These are phyloP conservation scores for Indicator maculatus DNA, from an alignment of 2,113 vertebrate genomes.

Conservation along the genomic window DNA sequence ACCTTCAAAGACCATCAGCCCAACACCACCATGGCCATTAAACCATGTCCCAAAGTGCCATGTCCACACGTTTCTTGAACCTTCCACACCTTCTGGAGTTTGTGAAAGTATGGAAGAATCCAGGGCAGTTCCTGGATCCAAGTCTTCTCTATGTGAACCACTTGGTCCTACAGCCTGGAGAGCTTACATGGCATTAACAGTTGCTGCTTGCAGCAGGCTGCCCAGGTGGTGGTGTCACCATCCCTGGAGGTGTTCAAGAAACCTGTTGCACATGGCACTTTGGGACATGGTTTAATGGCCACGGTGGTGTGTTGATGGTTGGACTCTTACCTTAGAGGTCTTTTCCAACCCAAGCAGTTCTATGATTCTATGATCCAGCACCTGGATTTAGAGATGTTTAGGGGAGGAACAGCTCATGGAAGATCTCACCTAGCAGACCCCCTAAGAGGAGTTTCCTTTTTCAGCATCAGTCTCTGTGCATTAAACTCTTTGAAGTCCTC, in stretches of 20 bases:
- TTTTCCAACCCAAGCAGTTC: too few relatives aligned
- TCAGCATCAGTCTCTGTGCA: neutral
- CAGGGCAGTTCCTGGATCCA: neutral
- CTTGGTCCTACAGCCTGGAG: neutral
- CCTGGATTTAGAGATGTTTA: neutral
- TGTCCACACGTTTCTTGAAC: too few relatives aligned
- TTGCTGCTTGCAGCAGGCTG: neutral
- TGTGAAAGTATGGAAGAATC: neutral
- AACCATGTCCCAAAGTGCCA: too few relatives aligned
- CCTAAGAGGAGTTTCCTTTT: neutral
- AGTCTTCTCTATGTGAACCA: neutral
- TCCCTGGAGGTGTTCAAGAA: too few relatives aligned
- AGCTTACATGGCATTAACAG: neutral
- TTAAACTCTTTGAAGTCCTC: neutral
- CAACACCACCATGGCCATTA: too few relatives aligned
- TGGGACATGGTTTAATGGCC: too few relatives aligned
- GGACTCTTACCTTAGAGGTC: too few relatives aligned
- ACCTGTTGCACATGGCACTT: too few relatives aligned
- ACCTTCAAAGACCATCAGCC: accelerated
- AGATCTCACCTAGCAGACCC: neutral
- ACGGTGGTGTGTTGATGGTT: too few relatives aligned
- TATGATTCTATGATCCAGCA: neutral
- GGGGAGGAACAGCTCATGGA: neutral
- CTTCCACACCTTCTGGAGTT: neutral
- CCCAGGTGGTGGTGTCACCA: too few relatives aligned